Percentiles rank a stretch among this genome's conserved stretches.
Evolutionary conservation across 2,888 invertebrate genomes (phyloP).

Genomic region (Sphinx pinastri): DNA sequence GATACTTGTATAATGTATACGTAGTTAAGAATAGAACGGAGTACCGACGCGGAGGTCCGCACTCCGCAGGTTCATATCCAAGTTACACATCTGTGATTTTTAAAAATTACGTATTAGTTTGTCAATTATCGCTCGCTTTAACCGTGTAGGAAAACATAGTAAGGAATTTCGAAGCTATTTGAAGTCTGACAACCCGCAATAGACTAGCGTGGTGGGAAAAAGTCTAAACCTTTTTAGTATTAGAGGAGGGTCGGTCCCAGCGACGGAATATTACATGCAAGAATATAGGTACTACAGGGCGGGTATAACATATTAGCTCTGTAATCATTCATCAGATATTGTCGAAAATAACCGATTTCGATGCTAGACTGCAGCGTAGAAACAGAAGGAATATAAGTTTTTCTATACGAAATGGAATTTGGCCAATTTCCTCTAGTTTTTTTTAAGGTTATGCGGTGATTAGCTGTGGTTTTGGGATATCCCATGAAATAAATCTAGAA

Average conservation of each 20-base stretch:
- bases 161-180: background rate
- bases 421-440: slow-evolving; percentile 4
- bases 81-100: too few relatives aligned
- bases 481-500: slow-evolving; percentile 3
- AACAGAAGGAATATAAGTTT: background rate
- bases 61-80: too few relatives aligned
- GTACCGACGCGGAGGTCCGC: too few relatives aligned
- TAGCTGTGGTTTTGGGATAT: background rate
- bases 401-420: background rate
- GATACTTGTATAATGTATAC: too few relatives aligned
- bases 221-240: background rate
- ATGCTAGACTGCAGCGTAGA: background rate
- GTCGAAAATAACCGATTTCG: background rate
- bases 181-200: background rate
- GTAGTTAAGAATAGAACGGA: too few relatives aligned
- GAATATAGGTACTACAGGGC: too few relatives aligned
- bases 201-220: background rate
- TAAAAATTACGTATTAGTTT: too few relatives aligned
- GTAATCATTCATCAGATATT: background rate
- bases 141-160: too few relatives aligned
- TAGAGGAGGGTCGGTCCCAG: background rate
- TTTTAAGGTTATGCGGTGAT: background rate
- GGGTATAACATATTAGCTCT: too few relatives aligned
- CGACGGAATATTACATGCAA: background rate
- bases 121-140: too few relatives aligned